A percentile compares a stretch with the other conserved stretches of the same genome.
phyloP scores from a whole-genome alignment of 2,888 invertebrate species.

The Rhingia rostrata region DNA sequence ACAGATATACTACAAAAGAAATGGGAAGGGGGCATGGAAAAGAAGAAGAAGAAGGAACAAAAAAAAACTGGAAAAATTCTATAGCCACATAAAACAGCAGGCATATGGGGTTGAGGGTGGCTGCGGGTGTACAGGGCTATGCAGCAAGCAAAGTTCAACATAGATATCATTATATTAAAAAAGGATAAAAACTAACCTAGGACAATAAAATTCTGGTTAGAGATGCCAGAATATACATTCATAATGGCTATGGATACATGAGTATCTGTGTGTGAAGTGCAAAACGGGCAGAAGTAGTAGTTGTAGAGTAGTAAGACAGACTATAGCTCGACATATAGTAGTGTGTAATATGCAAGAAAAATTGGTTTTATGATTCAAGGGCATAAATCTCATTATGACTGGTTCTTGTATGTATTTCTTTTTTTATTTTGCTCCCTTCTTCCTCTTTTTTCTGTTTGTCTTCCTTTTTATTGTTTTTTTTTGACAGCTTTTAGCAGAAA shows the following conservation, averaged over 20 bases:
- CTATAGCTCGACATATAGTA: slow-evolving; percentile 34
- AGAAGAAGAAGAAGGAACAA: slow-evolving; percentile 46
- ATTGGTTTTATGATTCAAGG: slow-evolving; percentile 83
- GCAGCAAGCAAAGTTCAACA: slow-evolving; percentile 71
- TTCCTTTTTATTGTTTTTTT: slow-evolving; percentile 39
- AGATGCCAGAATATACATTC: slow-evolving; percentile 66
- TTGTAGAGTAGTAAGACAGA: slow-evolving; percentile 62
- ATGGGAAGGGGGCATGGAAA: background rate
- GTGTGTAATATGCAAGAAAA: slow-evolving; percentile 77
- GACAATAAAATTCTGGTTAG: slow-evolving; percentile 77
- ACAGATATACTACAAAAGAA: slow-evolving; percentile 64
- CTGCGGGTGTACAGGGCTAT: slow-evolving; percentile 39
- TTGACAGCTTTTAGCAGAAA: slow-evolving; percentile 36
- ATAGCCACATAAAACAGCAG: slow-evolving; percentile 67
- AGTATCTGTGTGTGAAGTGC: slow-evolving; percentile 11
- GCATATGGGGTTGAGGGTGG: slow-evolving; percentile 32
- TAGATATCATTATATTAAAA: slow-evolving; percentile 74
- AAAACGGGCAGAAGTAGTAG: slow-evolving; percentile 45
- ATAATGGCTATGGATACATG: slow-evolving; percentile 54
- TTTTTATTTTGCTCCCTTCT: slow-evolving; percentile 28
- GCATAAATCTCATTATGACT: slow-evolving; percentile 82
- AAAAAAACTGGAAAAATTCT: slow-evolving; percentile 36
- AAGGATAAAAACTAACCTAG: slow-evolving; percentile 76
- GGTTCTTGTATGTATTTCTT: slow-evolving; percentile 50
- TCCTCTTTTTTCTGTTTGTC: slow-evolving; percentile 22